Evolutionary conservation across 2,888 invertebrate genomes (phyloP).

Genomic region (Acholoe squamosa): DNA sequence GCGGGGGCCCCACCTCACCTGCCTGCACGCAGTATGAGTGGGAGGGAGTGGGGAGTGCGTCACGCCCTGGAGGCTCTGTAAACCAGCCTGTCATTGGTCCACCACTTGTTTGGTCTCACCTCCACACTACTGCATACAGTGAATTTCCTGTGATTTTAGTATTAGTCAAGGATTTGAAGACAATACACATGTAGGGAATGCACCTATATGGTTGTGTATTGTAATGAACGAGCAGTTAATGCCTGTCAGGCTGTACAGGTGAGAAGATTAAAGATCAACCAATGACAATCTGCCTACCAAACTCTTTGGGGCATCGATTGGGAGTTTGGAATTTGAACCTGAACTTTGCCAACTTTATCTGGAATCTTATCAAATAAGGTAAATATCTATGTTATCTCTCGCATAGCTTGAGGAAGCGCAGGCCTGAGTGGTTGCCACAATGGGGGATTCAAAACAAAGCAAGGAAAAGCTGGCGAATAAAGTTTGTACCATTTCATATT

Average conservation of each 20-base stretch:
- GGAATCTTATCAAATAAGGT: constrained; percentile 1
- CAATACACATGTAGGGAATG: background rate
- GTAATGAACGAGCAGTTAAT: background rate
- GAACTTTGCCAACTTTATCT: constrained; percentile 14
- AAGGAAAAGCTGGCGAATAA: background rate
- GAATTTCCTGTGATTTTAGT: background rate
- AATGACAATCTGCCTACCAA: constrained; percentile 35
- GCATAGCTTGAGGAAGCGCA: background rate
- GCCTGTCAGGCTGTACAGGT: background rate
- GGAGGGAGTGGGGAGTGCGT: background rate
- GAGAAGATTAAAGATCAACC: background rate
- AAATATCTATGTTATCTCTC: background rate
- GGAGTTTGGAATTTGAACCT: constrained; percentile 64
- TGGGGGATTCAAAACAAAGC: constrained; percentile 24
- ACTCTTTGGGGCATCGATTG: constrained; percentile 56
- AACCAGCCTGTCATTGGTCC: background rate
- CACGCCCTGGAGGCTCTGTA: background rate
- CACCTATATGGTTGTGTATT: background rate
- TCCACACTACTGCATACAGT: background rate
- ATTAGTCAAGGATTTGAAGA: background rate
- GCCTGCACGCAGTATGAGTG: background rate
- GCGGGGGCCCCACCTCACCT: background rate
- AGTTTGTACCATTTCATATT: background rate
- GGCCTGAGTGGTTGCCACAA: background rate
- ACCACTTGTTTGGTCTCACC: background rate